Conservation (phyloP, 2,888 invertebrate species). For the Drosophila multiciliata region DNA sequence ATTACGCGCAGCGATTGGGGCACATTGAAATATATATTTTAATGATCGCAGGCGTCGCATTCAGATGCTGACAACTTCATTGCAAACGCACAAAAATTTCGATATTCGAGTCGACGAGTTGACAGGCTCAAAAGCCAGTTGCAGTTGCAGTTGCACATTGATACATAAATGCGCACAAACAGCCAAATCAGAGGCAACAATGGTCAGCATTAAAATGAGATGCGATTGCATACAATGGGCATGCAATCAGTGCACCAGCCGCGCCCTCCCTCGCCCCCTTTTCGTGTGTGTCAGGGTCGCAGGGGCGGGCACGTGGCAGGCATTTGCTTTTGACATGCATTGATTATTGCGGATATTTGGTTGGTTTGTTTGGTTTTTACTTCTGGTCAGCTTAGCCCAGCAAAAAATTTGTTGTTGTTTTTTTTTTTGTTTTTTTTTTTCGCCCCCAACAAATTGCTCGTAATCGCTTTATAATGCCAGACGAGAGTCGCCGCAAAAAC, state of each 20-base stretch:
- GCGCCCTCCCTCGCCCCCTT: conserved; percentile 39
- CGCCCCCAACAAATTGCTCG: conserved; percentile 39
- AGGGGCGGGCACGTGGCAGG: conserved; percentile 51
- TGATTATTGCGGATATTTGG: conserved; percentile 27
- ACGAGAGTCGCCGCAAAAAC: conserved; percentile 51
- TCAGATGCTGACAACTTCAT: conserved; percentile 71
- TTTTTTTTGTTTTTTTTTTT: conserved; percentile 18
- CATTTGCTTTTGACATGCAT: conserved; percentile 39
- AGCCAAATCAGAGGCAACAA: conserved; percentile 66
- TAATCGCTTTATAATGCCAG: conserved; percentile 68
- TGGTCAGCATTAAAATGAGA: conserved; percentile 70
- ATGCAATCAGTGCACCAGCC: conserved; percentile 54
- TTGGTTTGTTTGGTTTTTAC: conserved; percentile 8
- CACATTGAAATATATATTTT: conserved; percentile 51
- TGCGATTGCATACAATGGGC: conserved; percentile 56
- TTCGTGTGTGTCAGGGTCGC: conserved; percentile 36
- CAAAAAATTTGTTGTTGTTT: conserved; percentile 29
- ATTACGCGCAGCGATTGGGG: conserved; percentile 69
- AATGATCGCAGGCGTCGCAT: conserved; percentile 54
- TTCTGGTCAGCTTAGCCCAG: background rate
- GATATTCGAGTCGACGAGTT: conserved; percentile 25
- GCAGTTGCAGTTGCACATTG: conserved; percentile 36
- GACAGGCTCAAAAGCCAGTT: conserved; percentile 47
- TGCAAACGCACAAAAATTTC: conserved; percentile 29
- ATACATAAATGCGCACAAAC: conserved; percentile 57